Conservation (phyloP, 64 coral and sea anemone genomes). For the Actinia tenebrosa region DNA sequence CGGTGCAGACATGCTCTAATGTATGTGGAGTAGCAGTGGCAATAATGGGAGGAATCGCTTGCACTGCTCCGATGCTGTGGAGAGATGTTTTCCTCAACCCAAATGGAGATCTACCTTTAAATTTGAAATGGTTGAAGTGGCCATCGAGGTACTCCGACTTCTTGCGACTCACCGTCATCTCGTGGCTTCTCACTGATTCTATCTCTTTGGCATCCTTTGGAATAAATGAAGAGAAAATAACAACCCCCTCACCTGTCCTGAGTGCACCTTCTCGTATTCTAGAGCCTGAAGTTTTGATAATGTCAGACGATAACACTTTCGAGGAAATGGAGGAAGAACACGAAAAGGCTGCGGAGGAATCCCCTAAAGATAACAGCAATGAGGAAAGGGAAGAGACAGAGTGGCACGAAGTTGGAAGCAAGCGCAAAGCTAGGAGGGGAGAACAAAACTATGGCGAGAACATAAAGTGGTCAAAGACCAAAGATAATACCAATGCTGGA, state of each 20-base stretch:
- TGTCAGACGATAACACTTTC: background rate
- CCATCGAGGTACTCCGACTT: conserved; percentile 27
- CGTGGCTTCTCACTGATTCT: conserved; percentile 21
- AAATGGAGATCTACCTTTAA: background rate
- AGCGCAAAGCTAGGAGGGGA: no score
- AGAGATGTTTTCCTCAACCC: conserved; percentile 3
- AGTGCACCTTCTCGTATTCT: no score
- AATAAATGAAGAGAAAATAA: background rate
- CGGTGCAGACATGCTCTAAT: conserved; percentile 39
- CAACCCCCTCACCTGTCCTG: no score
- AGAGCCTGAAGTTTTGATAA: background rate
- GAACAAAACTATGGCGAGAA: no score
- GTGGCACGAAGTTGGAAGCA: no score
- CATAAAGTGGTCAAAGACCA: no score
- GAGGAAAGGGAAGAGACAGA: no score
- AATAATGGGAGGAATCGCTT: conserved; percentile 37
- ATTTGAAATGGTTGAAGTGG: conserved; percentile 19
- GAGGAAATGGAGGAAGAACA: background rate
- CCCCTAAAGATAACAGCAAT: no score
- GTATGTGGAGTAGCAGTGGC: conserved; percentile 37
- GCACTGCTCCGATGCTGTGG: conserved; percentile 12
- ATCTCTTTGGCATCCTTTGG: conserved; percentile 19
- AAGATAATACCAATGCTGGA: no score
- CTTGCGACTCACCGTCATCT: background rate
- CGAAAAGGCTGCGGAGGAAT: no score